Percentiles rank a stretch among this genome's conserved stretches.
Evolutionary conservation across 2,113 vertebrate genomes (phyloP).

Genomic region (Rhinolophus ferrumequinum): DNA sequence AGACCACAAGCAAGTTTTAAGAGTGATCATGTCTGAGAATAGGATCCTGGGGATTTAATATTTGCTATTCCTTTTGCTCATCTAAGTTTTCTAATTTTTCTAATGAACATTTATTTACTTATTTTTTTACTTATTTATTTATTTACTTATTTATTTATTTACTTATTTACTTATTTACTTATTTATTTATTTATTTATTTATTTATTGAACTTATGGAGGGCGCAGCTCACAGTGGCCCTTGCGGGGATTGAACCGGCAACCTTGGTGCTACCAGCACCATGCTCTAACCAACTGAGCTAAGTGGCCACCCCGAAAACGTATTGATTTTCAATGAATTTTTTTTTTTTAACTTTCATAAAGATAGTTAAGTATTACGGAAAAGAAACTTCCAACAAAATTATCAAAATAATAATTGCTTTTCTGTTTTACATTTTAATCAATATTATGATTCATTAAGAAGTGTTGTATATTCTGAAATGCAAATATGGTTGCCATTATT

Average conservation of each 20-base stretch:
- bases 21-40: background rate
- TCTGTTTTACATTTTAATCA: conserved; percentile 17
- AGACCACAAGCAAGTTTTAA: background rate
- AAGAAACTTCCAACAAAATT: conserved; percentile 17
- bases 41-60: background rate
- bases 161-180: too few relatives aligned
- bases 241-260: too few relatives aligned
- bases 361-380: background rate
- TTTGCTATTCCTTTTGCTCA: background rate
- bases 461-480: background rate
- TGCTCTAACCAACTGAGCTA: too few relatives aligned
- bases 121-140: too few relatives aligned
- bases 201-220: too few relatives aligned
- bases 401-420: background rate
- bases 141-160: too few relatives aligned
- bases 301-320: too few relatives aligned
- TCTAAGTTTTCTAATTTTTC: background rate
- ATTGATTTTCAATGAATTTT: background rate
- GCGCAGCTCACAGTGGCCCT: too few relatives aligned
- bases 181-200: too few relatives aligned
- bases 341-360: conserved; percentile 40
- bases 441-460: background rate
- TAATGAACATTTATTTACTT: background rate
- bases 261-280: too few relatives aligned
- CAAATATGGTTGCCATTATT: background rate